Evolutionary conservation across 2,113 vertebrate genomes (phyloP).

Genomic region (Zosterops pallidus): DNA sequence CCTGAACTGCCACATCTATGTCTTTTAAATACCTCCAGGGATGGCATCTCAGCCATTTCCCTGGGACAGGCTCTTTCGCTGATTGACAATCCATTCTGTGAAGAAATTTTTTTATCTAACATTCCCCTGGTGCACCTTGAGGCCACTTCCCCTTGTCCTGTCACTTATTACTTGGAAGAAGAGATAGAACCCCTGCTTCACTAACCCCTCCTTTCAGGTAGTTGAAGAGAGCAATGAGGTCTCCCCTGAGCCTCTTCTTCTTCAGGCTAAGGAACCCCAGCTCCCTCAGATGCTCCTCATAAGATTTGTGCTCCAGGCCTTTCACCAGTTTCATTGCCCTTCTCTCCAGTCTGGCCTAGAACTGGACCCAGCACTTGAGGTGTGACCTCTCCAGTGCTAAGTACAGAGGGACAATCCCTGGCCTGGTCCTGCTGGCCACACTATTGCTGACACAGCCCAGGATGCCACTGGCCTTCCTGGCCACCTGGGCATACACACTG

Average conservation of each 20-base stretch:
- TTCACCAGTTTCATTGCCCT: neutral
- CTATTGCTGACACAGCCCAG: neutral
- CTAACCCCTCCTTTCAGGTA: neutral
- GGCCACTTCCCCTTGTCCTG: neutral
- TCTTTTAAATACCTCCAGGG: neutral
- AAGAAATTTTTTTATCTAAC: neutral
- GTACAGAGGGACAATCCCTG: neutral
- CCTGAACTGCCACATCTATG: neutral
- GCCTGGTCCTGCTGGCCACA: neutral
- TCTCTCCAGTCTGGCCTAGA: too few relatives aligned
- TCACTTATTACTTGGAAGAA: neutral
- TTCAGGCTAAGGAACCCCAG: neutral
- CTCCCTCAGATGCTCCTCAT: neutral
- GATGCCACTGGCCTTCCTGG: neutral
- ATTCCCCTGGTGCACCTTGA: neutral
- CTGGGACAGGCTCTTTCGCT: neutral
- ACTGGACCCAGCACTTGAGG: accelerated
- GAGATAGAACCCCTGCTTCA: accelerated
- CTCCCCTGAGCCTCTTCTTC: neutral
- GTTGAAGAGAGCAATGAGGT: neutral
- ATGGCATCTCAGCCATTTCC: neutral
- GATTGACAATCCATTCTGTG: neutral
- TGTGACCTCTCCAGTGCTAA: neutral
- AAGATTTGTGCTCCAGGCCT: neutral
- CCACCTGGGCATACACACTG: neutral